A percentile compares a stretch with the other conserved stretches of the same genome.
Evolutionary conservation across 2,888 invertebrate species (phyloP).

Genomic region (Scrobipalpa costella): DNA sequence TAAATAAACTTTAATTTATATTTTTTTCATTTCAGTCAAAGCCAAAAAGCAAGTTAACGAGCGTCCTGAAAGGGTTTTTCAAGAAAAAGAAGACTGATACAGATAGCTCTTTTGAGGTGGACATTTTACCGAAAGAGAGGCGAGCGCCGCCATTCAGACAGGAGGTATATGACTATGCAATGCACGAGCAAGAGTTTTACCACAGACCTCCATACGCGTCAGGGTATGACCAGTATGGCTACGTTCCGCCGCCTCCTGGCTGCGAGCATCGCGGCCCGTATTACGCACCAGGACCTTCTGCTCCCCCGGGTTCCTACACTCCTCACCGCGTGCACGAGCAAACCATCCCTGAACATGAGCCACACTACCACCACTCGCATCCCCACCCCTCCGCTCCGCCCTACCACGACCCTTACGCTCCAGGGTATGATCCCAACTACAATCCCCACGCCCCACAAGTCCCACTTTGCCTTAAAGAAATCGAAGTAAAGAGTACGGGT

Average conservation of each 20-base stretch:
- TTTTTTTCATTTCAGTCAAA: constrained; percentile 14
- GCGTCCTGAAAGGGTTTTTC: constrained; percentile 56
- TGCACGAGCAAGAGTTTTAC: constrained; percentile 60
- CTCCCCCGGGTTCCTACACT: constrained; percentile 24
- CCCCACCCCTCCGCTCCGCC: constrained; percentile 33
- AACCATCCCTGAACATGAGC: constrained; percentile 30
- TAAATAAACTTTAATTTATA: background rate
- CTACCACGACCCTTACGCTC: constrained; percentile 29
- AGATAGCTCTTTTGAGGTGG: constrained; percentile 51
- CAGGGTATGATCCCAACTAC: constrained; percentile 33
- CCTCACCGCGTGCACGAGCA: constrained; percentile 26
- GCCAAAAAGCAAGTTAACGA: constrained; percentile 41
- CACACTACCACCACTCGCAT: constrained; percentile 39
- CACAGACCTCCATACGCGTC: constrained; percentile 38
- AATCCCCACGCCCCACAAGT: constrained; percentile 47
- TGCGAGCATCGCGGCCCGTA: constrained; percentile 38
- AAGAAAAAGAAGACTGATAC: constrained; percentile 62
- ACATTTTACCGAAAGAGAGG: constrained; percentile 39
- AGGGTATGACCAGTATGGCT: constrained; percentile 25
- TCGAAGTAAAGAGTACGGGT: constrained; percentile 70
- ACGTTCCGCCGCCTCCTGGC: constrained; percentile 9
- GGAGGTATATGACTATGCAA: constrained; percentile 57
- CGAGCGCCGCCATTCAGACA: constrained; percentile 53
- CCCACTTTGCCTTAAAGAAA: constrained; percentile 67
- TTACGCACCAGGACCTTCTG: constrained; percentile 12